These are phyloP conservation scores for Spinus pinus DNA, from an alignment of 2,797 vertebrate species.

Conservation along the genomic window DNA sequence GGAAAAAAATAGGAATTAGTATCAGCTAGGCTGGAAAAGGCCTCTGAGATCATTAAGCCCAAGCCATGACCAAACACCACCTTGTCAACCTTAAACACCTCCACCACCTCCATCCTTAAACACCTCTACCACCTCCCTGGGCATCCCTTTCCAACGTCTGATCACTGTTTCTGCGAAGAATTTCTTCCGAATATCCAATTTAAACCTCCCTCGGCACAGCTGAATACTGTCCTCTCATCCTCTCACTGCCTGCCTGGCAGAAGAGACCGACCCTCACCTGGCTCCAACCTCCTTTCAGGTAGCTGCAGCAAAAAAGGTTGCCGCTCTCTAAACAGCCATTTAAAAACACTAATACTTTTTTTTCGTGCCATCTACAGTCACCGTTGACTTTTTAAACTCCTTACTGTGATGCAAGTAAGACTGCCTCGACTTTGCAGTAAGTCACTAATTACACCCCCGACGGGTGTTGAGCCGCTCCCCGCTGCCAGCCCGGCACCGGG, in stretches of 20 bases:
- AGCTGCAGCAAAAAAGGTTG: neutral
- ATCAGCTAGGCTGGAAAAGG: neutral
- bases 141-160: neutral
- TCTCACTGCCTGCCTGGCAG: too few species aligned
- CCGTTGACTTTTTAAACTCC: neutral
- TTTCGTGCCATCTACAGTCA: neutral
- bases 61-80: accelerated
- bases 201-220: neutral
- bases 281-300: neutral
- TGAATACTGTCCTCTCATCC: too few species aligned
- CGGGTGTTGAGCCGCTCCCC: neutral
- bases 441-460: neutral
- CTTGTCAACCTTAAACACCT: neutral
- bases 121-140: neutral
- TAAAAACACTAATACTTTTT: accelerated
- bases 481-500: neutral
- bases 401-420: accelerated
- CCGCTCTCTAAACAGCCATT: neutral
- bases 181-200: too few species aligned
- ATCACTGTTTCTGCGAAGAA: neutral
- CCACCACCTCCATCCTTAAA: neutral
- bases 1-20: neutral
- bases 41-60: neutral
- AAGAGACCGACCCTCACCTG: too few species aligned
- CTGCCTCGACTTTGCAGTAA: accelerated